Evolutionary conservation across 2,797 vertebrate genomes (phyloP), one percentile per base, ranked within the genome.

Genomic region (Stomatorhinus walkeri): DNA sequence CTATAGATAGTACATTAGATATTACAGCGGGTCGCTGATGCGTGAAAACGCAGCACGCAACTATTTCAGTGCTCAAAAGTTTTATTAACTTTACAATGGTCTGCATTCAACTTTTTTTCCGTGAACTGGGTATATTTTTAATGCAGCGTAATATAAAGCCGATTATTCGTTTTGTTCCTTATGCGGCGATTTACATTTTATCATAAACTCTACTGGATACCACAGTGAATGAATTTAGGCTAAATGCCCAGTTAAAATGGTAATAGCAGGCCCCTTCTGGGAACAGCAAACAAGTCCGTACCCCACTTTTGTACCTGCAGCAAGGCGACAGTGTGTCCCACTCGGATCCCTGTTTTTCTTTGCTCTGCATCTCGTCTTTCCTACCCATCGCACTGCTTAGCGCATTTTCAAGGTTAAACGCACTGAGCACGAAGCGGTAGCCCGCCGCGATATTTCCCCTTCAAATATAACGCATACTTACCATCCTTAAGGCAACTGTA

Each of bases 391-490:
- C 36, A 64, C 14, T 28, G n/a, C 51, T 89, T 90, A 89, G 72
- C 88, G 85, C 87, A 90, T 59, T 54, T 88, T 89, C 93, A 93
- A 94, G 93, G 94, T 95, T 94, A 94, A 61, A 87, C 90, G 88
- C 88, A 89, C 89, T 89, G 90, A 51, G 59, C 91, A 91, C 89
- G 90, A 91, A 91, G 91, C 90, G 88, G 84, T 79, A 51, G n/a
- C 84, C 49, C 49, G 84, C 81, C 43, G 72, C 72, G 16, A 46
- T 54, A 49, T 89, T 36, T 72, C 4, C 32, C 4, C 28, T 91
- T 54, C 76, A 43, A 68, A 92, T 90, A 91, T 90, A 92, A 89
- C n/a, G 68, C 93, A 90, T 91, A 96, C 96, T 96, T 93, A 96
- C 95, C 95, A 95, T 93, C 90, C 89, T 93, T 89, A 89, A 89